Evolutionary conservation across 2,888 invertebrate genomes (phyloP).

Genomic region (Phengaris alcon): DNA sequence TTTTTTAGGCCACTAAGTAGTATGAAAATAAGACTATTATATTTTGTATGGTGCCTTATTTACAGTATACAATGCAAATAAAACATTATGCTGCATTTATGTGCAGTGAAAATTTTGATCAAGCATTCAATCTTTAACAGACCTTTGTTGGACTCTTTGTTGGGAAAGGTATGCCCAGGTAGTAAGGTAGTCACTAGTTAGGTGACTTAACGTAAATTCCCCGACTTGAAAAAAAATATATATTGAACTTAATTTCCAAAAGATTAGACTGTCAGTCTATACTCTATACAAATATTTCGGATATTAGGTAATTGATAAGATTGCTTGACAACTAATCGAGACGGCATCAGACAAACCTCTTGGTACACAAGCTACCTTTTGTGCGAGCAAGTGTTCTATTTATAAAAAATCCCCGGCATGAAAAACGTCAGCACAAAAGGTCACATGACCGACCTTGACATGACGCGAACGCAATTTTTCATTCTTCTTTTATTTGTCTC

Average conservation of each 20-base stretch:
- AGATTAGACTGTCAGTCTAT: too few species aligned
- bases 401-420: constrained; percentile 14
- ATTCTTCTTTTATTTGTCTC: constrained; percentile 21
- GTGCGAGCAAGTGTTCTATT: constrained; percentile 14
- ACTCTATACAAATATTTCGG: too few species aligned
- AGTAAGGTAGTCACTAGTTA: too few species aligned
- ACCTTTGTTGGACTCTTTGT: neutral
- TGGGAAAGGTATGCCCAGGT: neutral
- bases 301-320: neutral
- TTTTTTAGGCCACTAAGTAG: neutral
- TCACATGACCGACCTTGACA: constrained; percentile 26
- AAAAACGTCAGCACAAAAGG: constrained; percentile 22
- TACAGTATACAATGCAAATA: constrained; percentile 3
- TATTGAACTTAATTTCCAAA: too few species aligned
- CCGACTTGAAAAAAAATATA: too few species aligned
- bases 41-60: constrained; percentile 6
- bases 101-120: neutral
- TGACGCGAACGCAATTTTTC: constrained; percentile 27
- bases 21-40: constrained; percentile 13
- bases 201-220: too few species aligned
- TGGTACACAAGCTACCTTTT: neutral
- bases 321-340: neutral
- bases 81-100: neutral
- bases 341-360: neutral
- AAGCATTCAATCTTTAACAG: neutral